Evolutionary conservation across 2,888 invertebrate species (phyloP).

Genomic region (Drosophila multiciliata): DNA sequence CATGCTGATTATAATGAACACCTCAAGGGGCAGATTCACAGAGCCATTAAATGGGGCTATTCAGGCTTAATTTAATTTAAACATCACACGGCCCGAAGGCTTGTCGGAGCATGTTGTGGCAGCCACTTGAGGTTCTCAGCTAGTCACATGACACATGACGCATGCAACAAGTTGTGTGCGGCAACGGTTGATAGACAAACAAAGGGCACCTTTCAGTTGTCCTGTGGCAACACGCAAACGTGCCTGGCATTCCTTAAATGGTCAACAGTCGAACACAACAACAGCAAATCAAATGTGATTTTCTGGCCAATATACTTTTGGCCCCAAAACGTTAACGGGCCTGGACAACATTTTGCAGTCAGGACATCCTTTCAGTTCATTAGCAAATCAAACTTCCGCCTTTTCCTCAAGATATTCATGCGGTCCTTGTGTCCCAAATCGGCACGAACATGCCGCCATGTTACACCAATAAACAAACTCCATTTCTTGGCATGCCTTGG

Average conservation of each 20-base stretch:
- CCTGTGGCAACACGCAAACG: conserved; percentile 75
- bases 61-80: conserved; percentile 65
- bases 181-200: conserved; percentile 47
- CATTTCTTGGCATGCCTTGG: conserved; percentile 21
- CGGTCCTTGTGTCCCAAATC: conserved; percentile 39
- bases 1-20: conserved; percentile 50
- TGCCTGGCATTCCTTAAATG: conserved; percentile 64
- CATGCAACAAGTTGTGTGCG: conserved; percentile 65
- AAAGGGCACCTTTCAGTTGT: conserved; percentile 50
- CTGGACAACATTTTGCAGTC: conserved; percentile 40
- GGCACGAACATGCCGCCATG: conserved; percentile 34
- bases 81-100: conserved; percentile 29
- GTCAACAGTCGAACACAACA: conserved; percentile 10
- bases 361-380: conserved; percentile 72
- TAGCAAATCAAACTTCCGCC: conserved; percentile 82
- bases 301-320: conserved; percentile 75
- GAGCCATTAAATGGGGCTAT: conserved; percentile 25
- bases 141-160: conserved; percentile 38
- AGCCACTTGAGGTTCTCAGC: conserved; percentile 35
- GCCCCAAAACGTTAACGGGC: conserved; percentile 21
- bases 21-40: conserved; percentile 22
- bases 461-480: conserved; percentile 54
- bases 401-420: conserved; percentile 62
- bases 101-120: conserved; percentile 28
- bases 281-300: conserved; percentile 74